A percentile compares a stretch with the other conserved stretches of the same genome.
phyloP scores from a whole-genome alignment of 2,888 invertebrate genomes.

The Drosophila rubida region DNA sequence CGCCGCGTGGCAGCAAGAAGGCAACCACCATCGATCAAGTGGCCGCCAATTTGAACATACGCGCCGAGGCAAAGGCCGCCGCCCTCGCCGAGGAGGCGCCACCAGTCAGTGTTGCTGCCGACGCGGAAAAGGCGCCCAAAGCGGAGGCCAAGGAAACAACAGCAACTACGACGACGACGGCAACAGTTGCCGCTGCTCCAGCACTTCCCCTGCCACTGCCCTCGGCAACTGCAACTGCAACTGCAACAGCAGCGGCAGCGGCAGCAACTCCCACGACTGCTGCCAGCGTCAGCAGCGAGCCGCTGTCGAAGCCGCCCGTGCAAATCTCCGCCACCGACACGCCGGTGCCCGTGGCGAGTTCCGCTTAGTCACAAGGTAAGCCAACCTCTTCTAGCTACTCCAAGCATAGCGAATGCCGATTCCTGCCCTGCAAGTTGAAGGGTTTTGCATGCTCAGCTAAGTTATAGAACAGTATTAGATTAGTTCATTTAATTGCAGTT shows the following conservation, averaged over 20 bases:
- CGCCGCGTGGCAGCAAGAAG: conserved; percentile 77
- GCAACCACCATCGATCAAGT: conserved; percentile 84
- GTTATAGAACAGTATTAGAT: no score
- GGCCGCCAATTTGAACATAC: conserved; percentile 83
- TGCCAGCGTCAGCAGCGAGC: conserved; percentile 28
- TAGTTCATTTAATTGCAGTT: no score
- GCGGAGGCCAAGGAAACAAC: conserved; percentile 38
- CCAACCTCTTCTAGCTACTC: no score
- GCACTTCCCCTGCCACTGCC: conserved; percentile 19
- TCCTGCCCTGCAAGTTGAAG: no score
- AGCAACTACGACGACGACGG: conserved; percentile 21
- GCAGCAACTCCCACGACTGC: conserved; percentile 6
- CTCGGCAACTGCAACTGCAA: conserved; percentile 20
- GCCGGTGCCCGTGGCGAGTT: conserved; percentile 70
- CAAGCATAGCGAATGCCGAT: no score
- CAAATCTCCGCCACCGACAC: conserved; percentile 72
- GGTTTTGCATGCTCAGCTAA: no score
- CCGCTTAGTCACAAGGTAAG: conserved; percentile 75
- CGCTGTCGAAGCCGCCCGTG: conserved; percentile 68
- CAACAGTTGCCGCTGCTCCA: conserved; percentile 19
- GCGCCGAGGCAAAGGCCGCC: conserved; percentile 81
- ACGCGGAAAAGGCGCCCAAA: conserved; percentile 23
- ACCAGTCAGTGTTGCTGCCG: conserved; percentile 23
- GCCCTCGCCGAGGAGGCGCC: conserved; percentile 67
- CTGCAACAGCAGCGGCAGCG: background rate